These are phyloP conservation scores for Chelonus insularis DNA, from an alignment of 1,140 invertebrate species.

Conservation along the genomic window DNA sequence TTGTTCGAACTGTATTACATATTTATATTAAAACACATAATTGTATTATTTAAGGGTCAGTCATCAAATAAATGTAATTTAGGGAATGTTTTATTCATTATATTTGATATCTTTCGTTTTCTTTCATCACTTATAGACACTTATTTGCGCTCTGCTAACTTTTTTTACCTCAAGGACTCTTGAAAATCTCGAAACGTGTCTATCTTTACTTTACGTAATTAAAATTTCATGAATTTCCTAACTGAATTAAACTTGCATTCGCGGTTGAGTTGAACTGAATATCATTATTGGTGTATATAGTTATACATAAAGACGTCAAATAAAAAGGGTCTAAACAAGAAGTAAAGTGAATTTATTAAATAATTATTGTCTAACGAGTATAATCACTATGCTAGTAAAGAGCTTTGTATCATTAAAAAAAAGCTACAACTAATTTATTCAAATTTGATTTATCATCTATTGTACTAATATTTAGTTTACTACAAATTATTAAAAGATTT, in stretches of 20 bases:
- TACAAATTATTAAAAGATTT: too few relatives aligned
- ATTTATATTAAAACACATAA: too few relatives aligned
- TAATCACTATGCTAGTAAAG: background rate
- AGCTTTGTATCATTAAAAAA: background rate
- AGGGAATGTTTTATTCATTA: too few relatives aligned
- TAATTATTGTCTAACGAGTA: conserved; percentile 15
- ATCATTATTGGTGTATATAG: background rate
- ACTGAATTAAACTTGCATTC: conserved; percentile 16
- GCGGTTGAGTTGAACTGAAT: too few relatives aligned
- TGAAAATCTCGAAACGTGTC: background rate
- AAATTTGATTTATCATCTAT: too few relatives aligned
- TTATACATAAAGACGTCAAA: background rate
- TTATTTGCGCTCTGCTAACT: too few relatives aligned
- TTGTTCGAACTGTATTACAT: background rate
- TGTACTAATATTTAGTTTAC: too few relatives aligned
- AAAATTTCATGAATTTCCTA: conserved; percentile 14
- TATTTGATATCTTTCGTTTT: too few relatives aligned
- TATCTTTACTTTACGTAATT: conserved; percentile 2
- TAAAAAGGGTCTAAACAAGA: background rate
- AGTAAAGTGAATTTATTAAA: conserved; percentile 4
- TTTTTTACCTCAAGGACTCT: background rate
- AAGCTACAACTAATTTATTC: background rate
- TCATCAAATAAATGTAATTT: too few relatives aligned
- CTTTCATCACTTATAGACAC: too few relatives aligned
- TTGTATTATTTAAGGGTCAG: too few relatives aligned